Conservation (phyloP, 1,140 invertebrate species). For the Thaumatotibia leucotreta region DNA sequence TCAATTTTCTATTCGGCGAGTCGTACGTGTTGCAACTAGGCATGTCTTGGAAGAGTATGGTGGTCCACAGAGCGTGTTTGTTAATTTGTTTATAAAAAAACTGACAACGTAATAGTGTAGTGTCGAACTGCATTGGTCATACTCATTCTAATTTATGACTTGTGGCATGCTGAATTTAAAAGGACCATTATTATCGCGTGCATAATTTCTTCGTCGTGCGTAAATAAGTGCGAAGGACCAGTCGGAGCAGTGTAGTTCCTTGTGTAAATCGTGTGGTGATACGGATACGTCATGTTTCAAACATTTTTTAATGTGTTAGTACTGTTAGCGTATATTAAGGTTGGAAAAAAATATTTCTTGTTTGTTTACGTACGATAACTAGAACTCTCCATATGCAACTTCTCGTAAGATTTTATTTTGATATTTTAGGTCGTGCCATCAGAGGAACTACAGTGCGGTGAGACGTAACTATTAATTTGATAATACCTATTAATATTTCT, state of each 20-base stretch:
- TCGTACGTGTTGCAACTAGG: not conserved
- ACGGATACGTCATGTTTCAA: not conserved
- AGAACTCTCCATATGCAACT: not conserved
- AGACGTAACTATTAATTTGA: constrained; percentile 26
- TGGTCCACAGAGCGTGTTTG: not conserved
- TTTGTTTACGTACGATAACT: not conserved
- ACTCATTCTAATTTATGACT: constrained; percentile 20
- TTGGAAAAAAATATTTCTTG: not conserved
- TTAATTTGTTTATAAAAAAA: not conserved
- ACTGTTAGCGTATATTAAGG: not conserved
- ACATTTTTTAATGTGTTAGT: not conserved
- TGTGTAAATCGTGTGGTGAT: not conserved
- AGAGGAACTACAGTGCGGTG: constrained; percentile 31
- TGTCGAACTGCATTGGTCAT: not conserved
- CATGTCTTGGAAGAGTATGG: not conserved
- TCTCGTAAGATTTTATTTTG: constrained; percentile 1
- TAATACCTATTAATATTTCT: not conserved
- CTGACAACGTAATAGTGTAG: not conserved
- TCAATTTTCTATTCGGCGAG: not conserved
- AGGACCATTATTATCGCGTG: constrained; percentile 51
- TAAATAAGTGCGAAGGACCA: constrained; percentile 33
- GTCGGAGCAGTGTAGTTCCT: not conserved
- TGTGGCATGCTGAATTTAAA: constrained; percentile 37
- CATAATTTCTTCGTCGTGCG: constrained; percentile 49
- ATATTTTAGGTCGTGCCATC: constrained; percentile 15